These are phyloP conservation scores for Mohoua ochrocephala DNA, from an alignment of 2,113 vertebrate genomes.

Conservation along the genomic window DNA sequence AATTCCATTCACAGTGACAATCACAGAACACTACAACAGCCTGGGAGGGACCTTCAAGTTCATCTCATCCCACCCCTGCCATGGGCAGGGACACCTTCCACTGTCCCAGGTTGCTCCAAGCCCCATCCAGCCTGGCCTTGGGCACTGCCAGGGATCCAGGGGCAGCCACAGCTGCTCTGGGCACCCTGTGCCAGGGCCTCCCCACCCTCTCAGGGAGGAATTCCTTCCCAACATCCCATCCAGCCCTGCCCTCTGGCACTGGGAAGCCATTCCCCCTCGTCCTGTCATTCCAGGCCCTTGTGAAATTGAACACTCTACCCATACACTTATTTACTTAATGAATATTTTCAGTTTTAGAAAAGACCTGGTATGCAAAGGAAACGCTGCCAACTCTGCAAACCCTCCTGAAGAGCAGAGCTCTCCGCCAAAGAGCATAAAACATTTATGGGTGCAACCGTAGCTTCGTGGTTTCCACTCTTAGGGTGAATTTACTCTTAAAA, in stretches of 20 bases:
- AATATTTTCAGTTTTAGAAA: not conserved
- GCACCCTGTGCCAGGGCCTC: not conserved
- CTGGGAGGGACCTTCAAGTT: not conserved
- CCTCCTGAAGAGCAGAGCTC: not conserved
- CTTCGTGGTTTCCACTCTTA: not conserved
- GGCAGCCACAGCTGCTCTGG: not conserved
- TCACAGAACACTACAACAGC: not conserved
- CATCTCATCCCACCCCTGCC: not conserved
- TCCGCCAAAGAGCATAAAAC: not conserved
- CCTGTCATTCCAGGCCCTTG: not conserved
- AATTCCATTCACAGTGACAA: not conserved
- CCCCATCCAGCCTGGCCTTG: not conserved
- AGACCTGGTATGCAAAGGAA: not conserved
- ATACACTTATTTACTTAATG: not conserved
- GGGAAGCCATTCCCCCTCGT: not conserved
- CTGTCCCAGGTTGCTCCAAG: fast-evolving
- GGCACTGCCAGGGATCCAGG: not conserved
- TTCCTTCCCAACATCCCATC: not conserved
- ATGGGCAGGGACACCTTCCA: not conserved
- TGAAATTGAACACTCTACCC: not conserved
- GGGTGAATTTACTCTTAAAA: not conserved
- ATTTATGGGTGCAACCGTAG: fast-evolving
- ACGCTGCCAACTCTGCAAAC: not conserved
- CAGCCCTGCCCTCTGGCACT: not conserved
- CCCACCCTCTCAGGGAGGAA: not conserved